A percentile compares a stretch with the other conserved stretches of the same genome.
Evolutionary conservation across 2,113 vertebrate genomes (phyloP).

Genomic region (Hemiprocne comata): DNA sequence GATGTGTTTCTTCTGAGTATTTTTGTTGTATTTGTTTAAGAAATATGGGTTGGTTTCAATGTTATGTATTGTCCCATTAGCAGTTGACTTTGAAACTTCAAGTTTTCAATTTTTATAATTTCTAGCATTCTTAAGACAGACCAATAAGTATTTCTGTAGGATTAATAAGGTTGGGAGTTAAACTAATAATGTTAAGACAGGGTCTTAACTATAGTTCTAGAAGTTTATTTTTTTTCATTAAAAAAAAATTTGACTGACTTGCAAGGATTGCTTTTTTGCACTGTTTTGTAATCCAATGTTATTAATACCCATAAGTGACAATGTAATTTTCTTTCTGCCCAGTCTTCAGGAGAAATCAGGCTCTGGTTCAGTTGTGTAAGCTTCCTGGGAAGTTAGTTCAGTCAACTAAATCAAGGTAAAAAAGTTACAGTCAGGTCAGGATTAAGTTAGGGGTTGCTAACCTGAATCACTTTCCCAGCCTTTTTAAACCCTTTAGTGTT

Average conservation of each 20-base stretch:
- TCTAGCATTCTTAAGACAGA: not conserved
- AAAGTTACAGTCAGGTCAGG: constrained; percentile 57
- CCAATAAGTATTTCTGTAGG: not conserved
- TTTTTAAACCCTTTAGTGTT: constrained; percentile 46
- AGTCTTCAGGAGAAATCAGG: constrained; percentile 11
- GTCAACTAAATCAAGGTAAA: constrained; percentile 60
- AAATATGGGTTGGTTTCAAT: not conserved
- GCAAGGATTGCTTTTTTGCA: not conserved
- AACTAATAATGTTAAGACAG: not conserved
- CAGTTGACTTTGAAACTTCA: not conserved
- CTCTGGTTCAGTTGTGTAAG: constrained; percentile 16
- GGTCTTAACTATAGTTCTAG: not conserved
- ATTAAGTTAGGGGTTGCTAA: constrained; percentile 63
- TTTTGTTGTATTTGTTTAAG: not conserved
- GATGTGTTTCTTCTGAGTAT: not conserved
- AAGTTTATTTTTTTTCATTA: not conserved
- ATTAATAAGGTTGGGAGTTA: not conserved
- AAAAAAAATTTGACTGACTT: not conserved
- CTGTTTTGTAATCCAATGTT: not conserved
- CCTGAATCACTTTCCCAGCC: constrained; percentile 28
- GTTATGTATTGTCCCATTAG: not conserved
- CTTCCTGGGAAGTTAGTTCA: constrained; percentile 67
- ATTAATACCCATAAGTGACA: not conserved
- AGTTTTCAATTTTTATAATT: not conserved
- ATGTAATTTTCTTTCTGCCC: not conserved